Evolutionary conservation across 2,888 invertebrate genomes (phyloP).

Genomic region (Drosophila birchii): DNA sequence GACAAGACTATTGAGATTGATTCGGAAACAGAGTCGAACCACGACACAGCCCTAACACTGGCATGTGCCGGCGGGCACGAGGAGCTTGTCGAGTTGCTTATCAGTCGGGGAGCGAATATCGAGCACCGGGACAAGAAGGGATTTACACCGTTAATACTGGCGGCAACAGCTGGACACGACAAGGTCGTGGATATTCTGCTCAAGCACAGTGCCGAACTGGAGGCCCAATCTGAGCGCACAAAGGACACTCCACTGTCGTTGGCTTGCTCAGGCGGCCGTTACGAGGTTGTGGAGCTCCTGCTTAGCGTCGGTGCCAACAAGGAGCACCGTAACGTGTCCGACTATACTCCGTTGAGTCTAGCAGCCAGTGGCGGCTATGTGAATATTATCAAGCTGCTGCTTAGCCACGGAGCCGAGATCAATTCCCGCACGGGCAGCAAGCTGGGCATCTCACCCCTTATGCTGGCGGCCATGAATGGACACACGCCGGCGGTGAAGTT

Average conservation of each 20-base stretch:
- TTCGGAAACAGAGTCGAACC: constrained; percentile 99
- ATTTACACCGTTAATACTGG: constrained; percentile 98
- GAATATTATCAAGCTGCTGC: constrained; percentile 97
- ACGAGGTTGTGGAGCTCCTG: constrained; percentile 97
- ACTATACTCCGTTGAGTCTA: constrained; percentile 99
- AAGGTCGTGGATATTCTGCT: constrained; percentile 95
- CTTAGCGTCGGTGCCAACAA: constrained; percentile 96
- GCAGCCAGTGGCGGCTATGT: constrained; percentile 99
- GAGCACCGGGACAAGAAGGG: constrained; percentile 99
- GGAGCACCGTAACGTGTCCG: constrained; percentile 99
- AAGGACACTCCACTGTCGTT: constrained; percentile 99
- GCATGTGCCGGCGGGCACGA: constrained; percentile 99
- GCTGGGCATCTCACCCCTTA: constrained; percentile 98
- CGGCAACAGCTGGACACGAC: constrained; percentile 98
- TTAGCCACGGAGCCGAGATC: constrained; percentile 98
- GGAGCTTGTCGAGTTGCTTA: constrained; percentile 95
- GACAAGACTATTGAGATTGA: constrained; percentile 96
- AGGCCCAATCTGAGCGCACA: constrained; percentile 99
- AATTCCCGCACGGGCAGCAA: constrained; percentile 99
- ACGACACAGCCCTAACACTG: constrained; percentile 98
- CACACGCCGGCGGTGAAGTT: constrained; percentile 97
- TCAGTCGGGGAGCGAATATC: constrained; percentile 96
- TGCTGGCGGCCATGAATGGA: constrained; percentile 99
- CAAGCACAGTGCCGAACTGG: constrained; percentile 97
- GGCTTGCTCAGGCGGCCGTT: constrained; percentile 98